A percentile compares a stretch with the other conserved stretches of the same genome.
phyloP scores from a whole-genome alignment of 2,888 invertebrate species.

The Epinotia demarniana region DNA sequence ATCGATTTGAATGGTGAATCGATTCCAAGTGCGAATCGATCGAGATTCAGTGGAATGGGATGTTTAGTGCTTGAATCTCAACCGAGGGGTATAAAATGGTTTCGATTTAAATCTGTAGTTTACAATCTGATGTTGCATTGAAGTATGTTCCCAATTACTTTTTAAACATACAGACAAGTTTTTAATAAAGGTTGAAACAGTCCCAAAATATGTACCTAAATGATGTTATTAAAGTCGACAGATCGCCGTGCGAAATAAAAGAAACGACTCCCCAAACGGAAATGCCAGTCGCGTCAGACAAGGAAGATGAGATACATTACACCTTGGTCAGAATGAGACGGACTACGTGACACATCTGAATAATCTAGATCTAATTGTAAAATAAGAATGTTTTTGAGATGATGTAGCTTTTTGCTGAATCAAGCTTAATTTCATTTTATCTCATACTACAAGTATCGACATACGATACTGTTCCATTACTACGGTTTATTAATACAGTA shows the following conservation, averaged over 20 bases:
- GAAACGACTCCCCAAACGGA: conserved; percentile 32
- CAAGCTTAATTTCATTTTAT: neutral
- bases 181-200: neutral
- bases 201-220: conserved; percentile 11
- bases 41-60: conserved; percentile 3
- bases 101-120: conserved; percentile 23
- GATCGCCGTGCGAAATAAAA: conserved; percentile 26
- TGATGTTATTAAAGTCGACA: conserved; percentile 18
- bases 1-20: conserved; percentile 25
- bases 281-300: conserved; percentile 33
- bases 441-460: too few species aligned
- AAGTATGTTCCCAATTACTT: neutral
- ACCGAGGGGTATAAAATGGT: conserved; percentile 15
- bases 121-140: neutral
- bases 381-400: conserved; percentile 28
- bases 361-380: conserved; percentile 28
- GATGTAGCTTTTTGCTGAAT: neutral
- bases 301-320: conserved; percentile 3
- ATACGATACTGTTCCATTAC: too few species aligned
- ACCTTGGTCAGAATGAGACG: conserved; percentile 2
- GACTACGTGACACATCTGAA: conserved; percentile 5
- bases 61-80: conserved; percentile 13
- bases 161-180: neutral
- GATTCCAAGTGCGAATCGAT: conserved; percentile 25
- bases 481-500: too few species aligned